Percentiles rank a stretch among this genome's conserved stretches.
Conservation (phyloP, 2,113 vertebrate species). For the Tupaia tana region DNA sequence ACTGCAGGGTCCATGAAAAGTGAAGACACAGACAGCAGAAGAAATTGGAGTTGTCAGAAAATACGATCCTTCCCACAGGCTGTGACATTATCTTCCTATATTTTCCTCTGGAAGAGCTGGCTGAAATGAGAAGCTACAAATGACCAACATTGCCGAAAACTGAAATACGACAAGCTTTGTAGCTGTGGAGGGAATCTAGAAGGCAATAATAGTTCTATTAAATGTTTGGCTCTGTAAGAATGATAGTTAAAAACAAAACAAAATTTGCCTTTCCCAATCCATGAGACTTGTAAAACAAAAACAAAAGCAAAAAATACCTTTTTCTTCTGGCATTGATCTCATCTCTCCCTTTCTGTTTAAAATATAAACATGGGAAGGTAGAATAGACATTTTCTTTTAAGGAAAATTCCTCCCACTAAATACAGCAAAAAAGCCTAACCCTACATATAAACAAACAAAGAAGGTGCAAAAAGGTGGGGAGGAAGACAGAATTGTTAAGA, state of each 20-base stretch:
- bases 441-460: neutral
- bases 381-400: neutral
- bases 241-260: conserved; percentile 57
- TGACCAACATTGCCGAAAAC: conserved; percentile 27
- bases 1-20: conserved; percentile 54
- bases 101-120: neutral
- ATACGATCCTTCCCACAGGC: conserved; percentile 53
- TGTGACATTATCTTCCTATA: conserved; percentile 55
- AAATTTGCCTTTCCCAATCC: conserved; percentile 65
- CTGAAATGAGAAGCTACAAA: conserved; percentile 17
- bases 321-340: conserved; percentile 27
- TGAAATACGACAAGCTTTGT: neutral
- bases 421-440: neutral
- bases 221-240: conserved; percentile 51
- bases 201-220: conserved; percentile 67
- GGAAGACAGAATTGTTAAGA: neutral
- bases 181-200: neutral
- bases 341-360: neutral
- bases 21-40: conserved; percentile 70
- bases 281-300: neutral
- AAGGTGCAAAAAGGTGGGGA: neutral
- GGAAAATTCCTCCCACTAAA: neutral
- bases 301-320: neutral
- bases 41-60: conserved; percentile 82
- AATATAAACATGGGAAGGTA: neutral